Percentiles rank a stretch among this genome's conserved stretches.
Conservation (phyloP, 1,140 invertebrate species). For the Lethrus apterus region DNA sequence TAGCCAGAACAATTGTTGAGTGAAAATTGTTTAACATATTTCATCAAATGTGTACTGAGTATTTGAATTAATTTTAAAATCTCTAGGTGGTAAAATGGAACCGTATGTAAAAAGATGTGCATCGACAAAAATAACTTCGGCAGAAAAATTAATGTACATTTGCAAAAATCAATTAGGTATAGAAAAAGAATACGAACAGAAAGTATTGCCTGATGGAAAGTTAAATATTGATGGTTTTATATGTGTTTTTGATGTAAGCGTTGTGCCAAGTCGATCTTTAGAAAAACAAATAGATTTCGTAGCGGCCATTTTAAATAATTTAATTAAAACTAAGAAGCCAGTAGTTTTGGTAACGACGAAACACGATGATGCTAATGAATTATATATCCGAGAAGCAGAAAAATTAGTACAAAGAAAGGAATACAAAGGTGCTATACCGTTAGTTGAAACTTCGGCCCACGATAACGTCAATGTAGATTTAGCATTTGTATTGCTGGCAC, state of each 20-base stretch:
- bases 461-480: slow-evolving; percentile 96
- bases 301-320: slow-evolving; percentile 72
- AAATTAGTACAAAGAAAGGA: slow-evolving; percentile 84
- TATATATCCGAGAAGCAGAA: slow-evolving; percentile 83
- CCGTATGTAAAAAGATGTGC: slow-evolving; percentile 89
- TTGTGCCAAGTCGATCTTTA: slow-evolving; percentile 79
- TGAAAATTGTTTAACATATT: no score
- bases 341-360: slow-evolving; percentile 93
- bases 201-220: slow-evolving; percentile 87
- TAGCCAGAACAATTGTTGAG: no score
- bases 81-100: slow-evolving; percentile 83
- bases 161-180: slow-evolving; percentile 97
- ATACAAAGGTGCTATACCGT: slow-evolving; percentile 78
- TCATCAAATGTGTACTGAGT: no score
- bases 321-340: slow-evolving; percentile 90
- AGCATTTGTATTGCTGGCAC: slow-evolving; percentile 86
- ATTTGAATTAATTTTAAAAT: slow-evolving; percentile 6
- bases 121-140: slow-evolving; percentile 85
- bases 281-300: slow-evolving; percentile 84
- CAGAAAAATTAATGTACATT: slow-evolving; percentile 97
- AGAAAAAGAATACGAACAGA: slow-evolving; percentile 93
- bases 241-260: slow-evolving; percentile 92
- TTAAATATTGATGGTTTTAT: slow-evolving; percentile 93
- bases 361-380: slow-evolving; percentile 87
- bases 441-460: slow-evolving; percentile 93